These are phyloP conservation scores for Zeuzera pyrina DNA, from an alignment of 2,888 invertebrate genomes.

Conservation along the genomic window DNA sequence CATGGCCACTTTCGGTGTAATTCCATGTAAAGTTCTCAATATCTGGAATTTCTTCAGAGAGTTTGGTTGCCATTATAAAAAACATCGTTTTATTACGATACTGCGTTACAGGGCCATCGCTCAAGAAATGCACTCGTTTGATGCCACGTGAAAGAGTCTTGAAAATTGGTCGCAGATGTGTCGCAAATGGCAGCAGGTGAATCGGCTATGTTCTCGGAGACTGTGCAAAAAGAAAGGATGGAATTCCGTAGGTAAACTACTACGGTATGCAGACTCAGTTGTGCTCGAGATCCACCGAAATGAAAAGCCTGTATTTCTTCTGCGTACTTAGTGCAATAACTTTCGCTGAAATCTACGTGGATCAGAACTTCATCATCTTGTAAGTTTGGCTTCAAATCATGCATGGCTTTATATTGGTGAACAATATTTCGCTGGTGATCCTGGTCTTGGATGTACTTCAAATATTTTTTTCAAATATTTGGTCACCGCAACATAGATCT, in stretches of 20 bases:
- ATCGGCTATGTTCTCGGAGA: constrained; percentile 28
- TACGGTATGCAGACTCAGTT: constrained; percentile 35
- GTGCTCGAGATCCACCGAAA: constrained; percentile 29
- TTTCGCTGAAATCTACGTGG: constrained; percentile 27
- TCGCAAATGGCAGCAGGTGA: constrained; percentile 32
- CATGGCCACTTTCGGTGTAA: no score
- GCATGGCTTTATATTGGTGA: constrained; percentile 11
- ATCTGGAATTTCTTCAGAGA: constrained; percentile 20
- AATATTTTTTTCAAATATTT: constrained; percentile 20
- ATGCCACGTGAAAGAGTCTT: constrained; percentile 14
- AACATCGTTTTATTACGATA: constrained; percentile 32
- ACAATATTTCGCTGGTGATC: constrained; percentile 19
- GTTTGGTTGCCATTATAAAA: constrained; percentile 20
- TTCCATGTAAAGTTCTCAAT: constrained; percentile 30
- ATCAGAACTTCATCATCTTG: constrained; percentile 10
- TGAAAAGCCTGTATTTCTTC: constrained; percentile 33
- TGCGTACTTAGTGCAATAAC: constrained; percentile 19
- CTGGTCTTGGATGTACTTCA: constrained; percentile 16
- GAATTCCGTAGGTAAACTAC: constrained; percentile 23
- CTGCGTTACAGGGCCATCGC: constrained; percentile 31
- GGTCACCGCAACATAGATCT: constrained; percentile 16
- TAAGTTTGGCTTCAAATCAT: constrained; percentile 11
- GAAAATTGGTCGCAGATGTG: constrained; percentile 29
- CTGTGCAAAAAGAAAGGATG: constrained; percentile 18
- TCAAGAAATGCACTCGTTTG: constrained; percentile 25